Evolutionary conservation across 2,797 vertebrate species (phyloP).

Genomic region (Sebastes trivittatus): DNA sequence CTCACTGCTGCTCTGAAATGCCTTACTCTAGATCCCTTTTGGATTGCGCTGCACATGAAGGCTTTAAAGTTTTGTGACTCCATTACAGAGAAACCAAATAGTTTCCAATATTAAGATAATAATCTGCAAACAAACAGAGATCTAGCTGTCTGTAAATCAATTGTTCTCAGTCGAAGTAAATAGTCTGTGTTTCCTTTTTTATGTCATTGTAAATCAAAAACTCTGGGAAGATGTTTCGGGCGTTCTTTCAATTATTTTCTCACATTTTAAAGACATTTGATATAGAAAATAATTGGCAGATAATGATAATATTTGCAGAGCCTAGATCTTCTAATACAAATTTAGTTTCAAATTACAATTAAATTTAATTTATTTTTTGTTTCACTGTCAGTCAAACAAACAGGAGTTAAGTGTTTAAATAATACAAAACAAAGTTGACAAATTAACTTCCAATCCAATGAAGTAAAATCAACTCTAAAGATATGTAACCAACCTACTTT

Average conservation of each 20-base stretch:
- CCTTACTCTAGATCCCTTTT: not conserved
- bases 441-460: not conserved
- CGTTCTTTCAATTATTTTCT: too few species aligned
- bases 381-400: too few species aligned
- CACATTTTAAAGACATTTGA: not conserved
- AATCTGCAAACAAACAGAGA: not conserved
- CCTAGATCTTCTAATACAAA: not conserved
- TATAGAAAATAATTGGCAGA: not conserved
- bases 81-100: not conserved
- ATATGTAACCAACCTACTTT: not conserved
- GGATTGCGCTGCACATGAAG: too few species aligned
- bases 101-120: not conserved
- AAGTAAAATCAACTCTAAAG: not conserved
- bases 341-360: not conserved
- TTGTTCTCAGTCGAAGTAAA: too few species aligned
- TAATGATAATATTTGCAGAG: not conserved
- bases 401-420: too few species aligned
- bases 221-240: too few species aligned
- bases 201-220: too few species aligned
- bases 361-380: too few species aligned
- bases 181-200: too few species aligned
- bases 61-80: not conserved
- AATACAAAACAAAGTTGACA: not conserved
- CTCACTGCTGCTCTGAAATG: not conserved
- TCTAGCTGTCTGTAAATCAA: too few species aligned